Base-by-base conservation (phyloP, 1,140 invertebrate genomes). In the Platyscapa corneri region DNA sequence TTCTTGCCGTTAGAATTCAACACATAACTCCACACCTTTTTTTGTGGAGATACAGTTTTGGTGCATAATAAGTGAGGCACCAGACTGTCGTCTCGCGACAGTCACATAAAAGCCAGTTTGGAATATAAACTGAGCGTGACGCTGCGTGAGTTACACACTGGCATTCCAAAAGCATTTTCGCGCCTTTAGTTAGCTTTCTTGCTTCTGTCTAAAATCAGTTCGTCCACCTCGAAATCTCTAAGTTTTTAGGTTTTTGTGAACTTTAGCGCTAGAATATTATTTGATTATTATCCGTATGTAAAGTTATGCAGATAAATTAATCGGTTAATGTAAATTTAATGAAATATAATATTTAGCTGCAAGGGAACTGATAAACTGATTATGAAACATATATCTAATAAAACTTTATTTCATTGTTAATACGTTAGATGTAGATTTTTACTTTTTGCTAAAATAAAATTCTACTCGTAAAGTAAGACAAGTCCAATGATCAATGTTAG, bases 121-220 rank as follows among this genome's bases (percentile, higher is more conserved):
- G 70, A 42, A n/a, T 74, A 74, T 42, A 74, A 74, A 74, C 70
- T 74, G 34, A 74, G 70, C 39, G 20, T 74, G 70, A 74, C 70
- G 70, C 30, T 10, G 23, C 37, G 37, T 74, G 37, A 42, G 37
- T 74, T 74, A 42, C 18, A 37, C 46, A 77, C 60, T 70, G 79
- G n/a, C 64, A 81, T 81, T 82, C 80, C 23, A 23, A n/a, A 14
- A 37, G 80, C n/a, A 32, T 53, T 42, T 46, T 65, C 46, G 42
- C 42, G 60, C 46, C 32, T 67, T 72, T 37, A 49, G 30, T 46
- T 72, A 37, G 60, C n/a, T 30, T 65, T 80, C 42, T 64, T 20
- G 14, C 64, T 20, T 79, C n/a, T 67, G 37, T 42, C 42, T 46
- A 5, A 32, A 46, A 60, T 46, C 78, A 67, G 42, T 64, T 46